These are phyloP conservation scores for Parazoanthus darwini DNA, from an alignment of 92 coral and sea anemone genomes.

Conservation along the genomic window DNA sequence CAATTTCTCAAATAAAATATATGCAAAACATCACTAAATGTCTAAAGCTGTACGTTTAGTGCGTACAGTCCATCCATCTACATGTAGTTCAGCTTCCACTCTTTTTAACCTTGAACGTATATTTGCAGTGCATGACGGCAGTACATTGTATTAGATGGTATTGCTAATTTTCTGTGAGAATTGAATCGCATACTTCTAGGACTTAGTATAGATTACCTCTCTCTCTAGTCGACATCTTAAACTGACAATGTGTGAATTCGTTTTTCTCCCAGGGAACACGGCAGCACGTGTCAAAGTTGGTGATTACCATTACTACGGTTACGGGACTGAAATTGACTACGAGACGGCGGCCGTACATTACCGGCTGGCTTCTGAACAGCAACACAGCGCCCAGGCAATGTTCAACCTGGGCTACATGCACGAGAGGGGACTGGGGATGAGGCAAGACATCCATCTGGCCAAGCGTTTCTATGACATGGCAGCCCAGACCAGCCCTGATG, in stretches of 20 bases:
- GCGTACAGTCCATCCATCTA: too few species aligned
- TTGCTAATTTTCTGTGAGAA: neutral
- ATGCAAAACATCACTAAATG: too few species aligned
- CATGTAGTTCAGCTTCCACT: too few species aligned
- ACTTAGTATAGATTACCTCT: too few species aligned
- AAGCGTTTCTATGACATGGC: conserved; percentile 99
- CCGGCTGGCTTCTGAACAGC: conserved; percentile 90
- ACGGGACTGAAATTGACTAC: conserved; percentile 93
- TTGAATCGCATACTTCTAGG: neutral
- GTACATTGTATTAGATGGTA: too few species aligned
- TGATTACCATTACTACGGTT: conserved; percentile 97
- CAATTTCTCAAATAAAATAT: too few species aligned
- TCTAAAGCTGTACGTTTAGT: too few species aligned
- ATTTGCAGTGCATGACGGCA: too few species aligned
- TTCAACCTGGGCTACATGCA: conserved; percentile 99
- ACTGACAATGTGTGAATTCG: neutral
- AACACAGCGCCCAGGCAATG: conserved; percentile 97
- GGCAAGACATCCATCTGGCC: conserved; percentile 97
- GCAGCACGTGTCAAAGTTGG: conserved; percentile 98
- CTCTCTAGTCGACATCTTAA: too few species aligned
- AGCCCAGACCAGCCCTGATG: conserved; percentile 95
- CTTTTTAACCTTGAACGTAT: too few species aligned
- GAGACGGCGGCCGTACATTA: conserved; percentile 96
- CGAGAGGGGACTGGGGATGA: conserved; percentile 99
- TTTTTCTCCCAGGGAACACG: conserved; percentile 73